Base-by-base conservation (phyloP, 2,113 vertebrate genomes). In the Tachuris rubrigastra region DNA sequence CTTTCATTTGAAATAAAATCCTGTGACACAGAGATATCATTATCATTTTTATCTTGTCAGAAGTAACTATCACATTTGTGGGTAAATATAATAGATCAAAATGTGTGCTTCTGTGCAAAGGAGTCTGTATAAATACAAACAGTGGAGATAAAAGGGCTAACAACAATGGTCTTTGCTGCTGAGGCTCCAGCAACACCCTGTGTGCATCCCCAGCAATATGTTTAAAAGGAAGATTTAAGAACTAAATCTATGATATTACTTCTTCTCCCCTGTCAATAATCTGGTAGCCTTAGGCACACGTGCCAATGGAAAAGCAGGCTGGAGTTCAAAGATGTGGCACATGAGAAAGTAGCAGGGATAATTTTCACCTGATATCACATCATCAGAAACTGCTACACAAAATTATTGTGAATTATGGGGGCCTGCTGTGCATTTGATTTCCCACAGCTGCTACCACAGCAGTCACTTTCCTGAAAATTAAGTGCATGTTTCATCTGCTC, bases 351-450 rank as follows among this genome's bases (percentile, higher is more conserved):
- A 95, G 90, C 50, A 50, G 95, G 93, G 95, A 97, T 95, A 89
- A 93, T 95, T 96, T 96, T 96, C 95, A 96, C 94, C 96, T 96
- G 95, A 95, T 97, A 90, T 95, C 89, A 93, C 92, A 94, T 97
- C 96, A 97, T 95, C 97, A 73, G 79, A 96, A 97, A 97, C 37
- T 89, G 97, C 94, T 96, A 95, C 96, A 98, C 97, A 93, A 96
- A 97, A 97, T 97, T 95, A 97, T 95, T 93, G 97, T 98, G 97
- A 98, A 97, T 98, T 96, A 98, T 93, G 85, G 96, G 92, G 93
- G 44, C 98, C 97, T 65, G 86, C 97, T 98, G 98, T 97, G 97
- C 94, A 96, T 98, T 97, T 98, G 96, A 97, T 98, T 98, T 97
- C 97, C 96, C 96, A 96, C 96, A 97, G 97, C 97, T 97, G 97